Conservation (phyloP, 2,797 vertebrate genomes). For the Crenichthys baileyi region DNA sequence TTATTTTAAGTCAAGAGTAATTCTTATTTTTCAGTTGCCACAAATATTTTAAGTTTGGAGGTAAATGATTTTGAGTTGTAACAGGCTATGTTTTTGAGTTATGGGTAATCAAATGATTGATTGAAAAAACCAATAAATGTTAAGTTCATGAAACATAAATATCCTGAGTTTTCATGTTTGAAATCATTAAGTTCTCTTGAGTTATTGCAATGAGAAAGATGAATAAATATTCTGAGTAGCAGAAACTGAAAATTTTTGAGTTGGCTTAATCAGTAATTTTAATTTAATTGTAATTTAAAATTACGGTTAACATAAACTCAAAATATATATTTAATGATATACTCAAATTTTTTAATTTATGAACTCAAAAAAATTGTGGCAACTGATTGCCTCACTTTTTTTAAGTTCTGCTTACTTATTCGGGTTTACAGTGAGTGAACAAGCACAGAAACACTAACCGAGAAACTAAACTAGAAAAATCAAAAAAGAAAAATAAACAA, state of each 20-base stretch:
- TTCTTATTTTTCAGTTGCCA: background rate
- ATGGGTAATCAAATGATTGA: background rate
- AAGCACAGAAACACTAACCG: too few species aligned
- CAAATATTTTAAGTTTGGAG: constrained; percentile 6
- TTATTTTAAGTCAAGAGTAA: background rate
- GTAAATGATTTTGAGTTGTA: background rate
- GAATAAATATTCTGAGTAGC: background rate
- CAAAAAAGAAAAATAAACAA: too few species aligned
- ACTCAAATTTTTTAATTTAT: background rate
- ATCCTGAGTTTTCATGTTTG: background rate
- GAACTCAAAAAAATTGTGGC: background rate
- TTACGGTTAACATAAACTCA: background rate
- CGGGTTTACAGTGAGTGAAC: constrained; percentile 27
- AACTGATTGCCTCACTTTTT: background rate
- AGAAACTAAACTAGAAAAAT: too few species aligned
- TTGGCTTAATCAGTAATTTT: background rate
- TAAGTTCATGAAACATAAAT: constrained; percentile 1
- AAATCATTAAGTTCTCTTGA: background rate
- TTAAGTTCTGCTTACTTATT: constrained; percentile 1
- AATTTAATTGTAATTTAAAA: background rate
- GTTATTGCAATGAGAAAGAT: constrained; percentile 2
- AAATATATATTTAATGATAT: background rate
- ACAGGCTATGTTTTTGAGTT: constrained; percentile 1
- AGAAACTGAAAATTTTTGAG: background rate
- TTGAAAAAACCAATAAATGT: constrained; percentile 2